phyloP scores from a whole-genome alignment of 2,113 vertebrate species.

The Megalops atlanticus region DNA sequence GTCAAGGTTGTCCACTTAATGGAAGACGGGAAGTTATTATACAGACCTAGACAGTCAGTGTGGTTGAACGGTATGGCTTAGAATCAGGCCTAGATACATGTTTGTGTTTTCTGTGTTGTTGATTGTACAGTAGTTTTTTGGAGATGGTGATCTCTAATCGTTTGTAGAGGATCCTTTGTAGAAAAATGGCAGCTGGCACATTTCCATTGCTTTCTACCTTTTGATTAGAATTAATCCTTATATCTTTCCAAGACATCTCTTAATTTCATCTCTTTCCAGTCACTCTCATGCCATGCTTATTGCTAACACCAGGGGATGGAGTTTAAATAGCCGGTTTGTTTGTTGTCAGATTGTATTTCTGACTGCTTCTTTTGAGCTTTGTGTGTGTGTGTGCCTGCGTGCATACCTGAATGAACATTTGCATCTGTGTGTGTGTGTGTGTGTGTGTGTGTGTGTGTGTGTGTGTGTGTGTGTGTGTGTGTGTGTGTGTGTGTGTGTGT shows the following conservation, averaged over 20 bases:
- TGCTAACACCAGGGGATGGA: constrained; percentile 36
- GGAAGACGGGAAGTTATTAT: neutral
- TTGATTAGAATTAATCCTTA: constrained; percentile 40
- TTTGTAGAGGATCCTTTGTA: constrained; percentile 5
- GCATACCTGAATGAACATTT: too few species aligned
- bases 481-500: constrained; percentile 17
- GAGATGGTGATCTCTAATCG: constrained; percentile 10
- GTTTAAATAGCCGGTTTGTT: constrained; percentile 7
- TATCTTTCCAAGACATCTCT: constrained; percentile 38
- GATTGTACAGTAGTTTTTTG: neutral
- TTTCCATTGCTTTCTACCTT: constrained; percentile 29
- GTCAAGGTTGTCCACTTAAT: constrained; percentile 28
- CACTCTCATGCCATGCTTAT: constrained; percentile 25
- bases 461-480: constrained; percentile 19
- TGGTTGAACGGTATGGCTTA: neutral
- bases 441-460: neutral
- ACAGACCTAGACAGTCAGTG: constrained; percentile 3
- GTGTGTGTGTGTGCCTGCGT: constrained; percentile 1
- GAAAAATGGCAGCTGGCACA: constrained; percentile 14
- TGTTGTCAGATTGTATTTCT: constrained; percentile 1
- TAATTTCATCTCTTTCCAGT: constrained; percentile 33
- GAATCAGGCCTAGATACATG: neutral
- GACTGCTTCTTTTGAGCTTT: constrained; percentile 25
- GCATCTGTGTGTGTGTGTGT: constrained; percentile 19
- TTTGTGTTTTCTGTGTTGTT: constrained; percentile 32